phyloP scores from a whole-genome alignment of 2,113 vertebrate genomes.

The Lethenteron camtschaticum region DNA sequence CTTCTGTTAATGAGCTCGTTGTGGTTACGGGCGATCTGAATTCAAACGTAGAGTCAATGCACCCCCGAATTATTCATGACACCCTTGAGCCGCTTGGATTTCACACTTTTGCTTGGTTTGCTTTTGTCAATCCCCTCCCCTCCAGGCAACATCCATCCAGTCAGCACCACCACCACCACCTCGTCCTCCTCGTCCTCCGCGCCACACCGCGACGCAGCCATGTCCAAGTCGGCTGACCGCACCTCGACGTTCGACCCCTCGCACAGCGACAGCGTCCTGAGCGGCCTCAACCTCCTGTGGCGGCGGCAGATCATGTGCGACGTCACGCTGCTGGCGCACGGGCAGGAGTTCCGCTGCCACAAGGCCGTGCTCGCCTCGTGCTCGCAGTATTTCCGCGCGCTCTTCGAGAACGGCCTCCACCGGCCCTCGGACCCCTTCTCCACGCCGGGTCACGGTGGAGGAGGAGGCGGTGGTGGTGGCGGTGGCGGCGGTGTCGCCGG shows the following conservation, averaged over 20 bases:
- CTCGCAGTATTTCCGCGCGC: conserved; percentile 95
- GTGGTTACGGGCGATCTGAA: conserved; percentile 25
- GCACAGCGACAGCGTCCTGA: conserved; percentile 98
- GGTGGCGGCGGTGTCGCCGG: conserved; percentile 23
- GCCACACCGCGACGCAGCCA: conserved; percentile 74
- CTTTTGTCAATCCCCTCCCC: neutral
- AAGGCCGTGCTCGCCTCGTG: conserved; percentile 95
- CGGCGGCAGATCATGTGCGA: conserved; percentile 98
- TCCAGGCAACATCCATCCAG: neutral
- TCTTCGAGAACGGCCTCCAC: conserved; percentile 60
- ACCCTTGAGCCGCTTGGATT: conserved; percentile 1
- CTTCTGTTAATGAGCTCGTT: too few relatives aligned
- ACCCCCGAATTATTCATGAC: neutral
- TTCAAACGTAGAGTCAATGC: conserved; percentile 14
- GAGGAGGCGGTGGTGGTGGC: neutral
- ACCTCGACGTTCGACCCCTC: conserved; percentile 99
- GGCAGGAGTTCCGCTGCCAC: conserved; percentile 99
- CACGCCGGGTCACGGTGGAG: conserved; percentile 9
- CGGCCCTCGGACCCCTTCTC: conserved; percentile 21
- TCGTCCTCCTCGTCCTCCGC: conserved; percentile 46
- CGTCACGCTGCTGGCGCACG: conserved; percentile 96
- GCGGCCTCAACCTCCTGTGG: conserved; percentile 97
- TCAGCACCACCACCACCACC: conserved; percentile 8
- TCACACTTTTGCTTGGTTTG: conserved; percentile 1
- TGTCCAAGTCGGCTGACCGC: conserved; percentile 99